Percentiles rank a stretch among this genome's conserved stretches.
Evolutionary conservation across 1,140 invertebrate genomes (phyloP).

Genomic region (Pseudomyrmex concolor): DNA sequence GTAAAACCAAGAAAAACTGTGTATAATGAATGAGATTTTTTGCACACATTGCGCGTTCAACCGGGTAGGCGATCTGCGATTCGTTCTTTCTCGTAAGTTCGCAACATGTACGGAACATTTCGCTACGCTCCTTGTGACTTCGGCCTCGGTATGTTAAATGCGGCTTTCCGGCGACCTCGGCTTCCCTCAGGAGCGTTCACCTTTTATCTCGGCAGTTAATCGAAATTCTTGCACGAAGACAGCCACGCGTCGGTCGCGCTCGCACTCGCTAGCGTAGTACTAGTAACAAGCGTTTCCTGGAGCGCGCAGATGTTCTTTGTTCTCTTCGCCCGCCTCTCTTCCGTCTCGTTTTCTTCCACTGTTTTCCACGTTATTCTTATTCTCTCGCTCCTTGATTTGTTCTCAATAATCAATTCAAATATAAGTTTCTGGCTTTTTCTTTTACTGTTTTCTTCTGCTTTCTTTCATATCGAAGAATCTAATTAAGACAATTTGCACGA

Average conservation of each 20-base stretch:
- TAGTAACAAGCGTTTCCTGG: conserved; percentile 66
- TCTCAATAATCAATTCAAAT: background rate
- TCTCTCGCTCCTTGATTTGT: conserved; percentile 12
- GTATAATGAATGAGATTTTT: background rate
- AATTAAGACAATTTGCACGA: conserved; percentile 14
- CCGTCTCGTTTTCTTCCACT: conserved; percentile 44
- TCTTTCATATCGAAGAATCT: too few relatives aligned
- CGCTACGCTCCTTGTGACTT: conserved; percentile 26
- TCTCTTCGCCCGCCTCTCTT: conserved; percentile 17
- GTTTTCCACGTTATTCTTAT: conserved; percentile 11
- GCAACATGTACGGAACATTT: too few relatives aligned
- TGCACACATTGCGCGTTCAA: too few relatives aligned
- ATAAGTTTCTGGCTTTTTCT: too few relatives aligned
- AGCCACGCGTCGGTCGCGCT: conserved; percentile 53
- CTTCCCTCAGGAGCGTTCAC: conserved; percentile 75
- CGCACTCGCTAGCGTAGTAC: conserved; percentile 30
- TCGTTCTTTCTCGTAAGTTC: too few relatives aligned
- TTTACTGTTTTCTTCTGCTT: too few relatives aligned
- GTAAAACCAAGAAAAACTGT: too few relatives aligned
- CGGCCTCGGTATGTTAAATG: conserved; percentile 61
- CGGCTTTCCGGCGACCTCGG: conserved; percentile 64
- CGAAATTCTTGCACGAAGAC: conserved; percentile 79
- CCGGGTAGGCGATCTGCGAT: too few relatives aligned
- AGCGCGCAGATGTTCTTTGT: conserved; percentile 66
- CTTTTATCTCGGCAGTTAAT: conserved; percentile 76